Base-by-base conservation (phyloP, 1,140 invertebrate genomes). In the Fopius arisanus region DNA sequence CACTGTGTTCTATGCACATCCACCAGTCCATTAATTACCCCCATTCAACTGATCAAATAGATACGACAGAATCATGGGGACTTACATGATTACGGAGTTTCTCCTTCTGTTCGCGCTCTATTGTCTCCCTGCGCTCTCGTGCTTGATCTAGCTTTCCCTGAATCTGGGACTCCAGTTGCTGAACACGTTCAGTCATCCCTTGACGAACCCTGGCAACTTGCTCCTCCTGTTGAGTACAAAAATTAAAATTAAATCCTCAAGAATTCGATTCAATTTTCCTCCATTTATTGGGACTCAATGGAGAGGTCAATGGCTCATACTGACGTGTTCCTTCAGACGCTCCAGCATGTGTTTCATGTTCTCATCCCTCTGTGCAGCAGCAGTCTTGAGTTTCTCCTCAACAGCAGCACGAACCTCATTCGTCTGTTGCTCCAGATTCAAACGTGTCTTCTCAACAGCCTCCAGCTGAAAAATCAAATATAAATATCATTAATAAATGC, bases 271-370 rank as follows among this genome's bases (percentile, higher is more conserved):
- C 10, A 48, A 48, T n/a, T 48, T 48, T 48, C 41, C 3, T 48
- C 41, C 41, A 5, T 48, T 48, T 3, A 48, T 19, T 48, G n/a
- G n/a, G n/a, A n/a, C n/a, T 33, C 31, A 33, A 9, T 4, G 31
- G 2, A 59, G 19, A 3, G 26, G 63, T 14, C 5, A 1, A 10
- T 28, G 41, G 12, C 16, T 5, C 23, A 67, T 72, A 91, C 93
- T 93, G 84, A 97, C 96, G 88, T 97, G 95, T 86, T 96, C 94
- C 86, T 94, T 94, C 7, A 97, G 91, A 78, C 95, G 93, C 79
- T 95, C 93, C 69, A 96, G 88, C 92, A 97, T 95, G 84, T 93
- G 94, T 87, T 95, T 95, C 65, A 96, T 92, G 83, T 96, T 94
- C 80, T 94, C 94, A 85, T 96, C 94, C 76, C 95, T 92, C 86